phyloP scores from a whole-genome alignment of 2,888 invertebrate species.

The Drosophila monieri region DNA sequence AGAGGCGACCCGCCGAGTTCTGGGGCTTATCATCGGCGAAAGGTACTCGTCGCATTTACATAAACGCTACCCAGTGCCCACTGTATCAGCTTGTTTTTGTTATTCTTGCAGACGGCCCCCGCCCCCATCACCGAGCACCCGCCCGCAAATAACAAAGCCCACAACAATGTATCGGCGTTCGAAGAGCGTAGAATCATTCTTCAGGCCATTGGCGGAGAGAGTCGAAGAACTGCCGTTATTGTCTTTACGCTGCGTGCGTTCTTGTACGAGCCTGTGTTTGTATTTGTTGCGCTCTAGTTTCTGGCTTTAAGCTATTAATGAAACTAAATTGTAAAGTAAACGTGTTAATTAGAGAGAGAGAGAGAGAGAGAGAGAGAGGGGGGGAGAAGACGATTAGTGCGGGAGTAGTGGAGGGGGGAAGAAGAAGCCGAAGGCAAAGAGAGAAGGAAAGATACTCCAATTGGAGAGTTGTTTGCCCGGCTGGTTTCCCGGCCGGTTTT shows the following conservation, averaged over 20 bases:
- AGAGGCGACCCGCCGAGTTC: slow-evolving; percentile 24
- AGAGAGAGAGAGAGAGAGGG: slow-evolving; percentile 6
- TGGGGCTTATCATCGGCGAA: slow-evolving; percentile 40
- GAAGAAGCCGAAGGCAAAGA: slow-evolving; percentile 48
- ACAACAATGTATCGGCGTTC: slow-evolving; percentile 62
- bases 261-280: slow-evolving; percentile 8
- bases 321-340: slow-evolving; percentile 71
- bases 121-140: background rate
- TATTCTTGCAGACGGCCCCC: background rate
- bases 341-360: slow-evolving; percentile 66
- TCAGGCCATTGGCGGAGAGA: background rate
- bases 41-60: slow-evolving; percentile 48
- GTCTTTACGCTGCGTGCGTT: slow-evolving; percentile 52
- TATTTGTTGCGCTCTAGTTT: slow-evolving; percentile 24
- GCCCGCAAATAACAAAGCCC: slow-evolving; percentile 2
- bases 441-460: slow-evolving; percentile 67
- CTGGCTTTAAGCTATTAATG: slow-evolving; percentile 61
- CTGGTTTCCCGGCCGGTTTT: slow-evolving; percentile 76
- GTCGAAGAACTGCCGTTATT: slow-evolving; percentile 65
- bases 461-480: slow-evolving; percentile 70
- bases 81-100: slow-evolving; percentile 11
- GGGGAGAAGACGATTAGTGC: slow-evolving; percentile 3
- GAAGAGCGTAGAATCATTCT: slow-evolving; percentile 20
- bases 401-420: slow-evolving; percentile 6
- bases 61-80: slow-evolving; percentile 32